Base-by-base conservation (phyloP, 2,113 vertebrate genomes). In the Caracal caracal region DNA sequence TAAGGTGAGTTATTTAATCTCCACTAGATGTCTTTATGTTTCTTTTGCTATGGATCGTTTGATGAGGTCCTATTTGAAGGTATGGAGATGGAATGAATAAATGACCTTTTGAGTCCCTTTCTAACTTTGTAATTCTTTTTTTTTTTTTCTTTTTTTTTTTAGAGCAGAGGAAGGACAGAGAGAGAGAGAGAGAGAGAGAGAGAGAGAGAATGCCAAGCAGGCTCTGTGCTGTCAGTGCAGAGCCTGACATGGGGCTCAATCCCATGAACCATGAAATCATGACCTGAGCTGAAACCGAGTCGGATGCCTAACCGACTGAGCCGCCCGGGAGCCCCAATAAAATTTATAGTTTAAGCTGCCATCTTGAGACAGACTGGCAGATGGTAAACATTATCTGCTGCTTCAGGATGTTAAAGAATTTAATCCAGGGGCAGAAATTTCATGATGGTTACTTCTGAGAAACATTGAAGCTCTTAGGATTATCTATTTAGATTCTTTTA, bases 11-110 rank as follows among this genome's bases (percentile, higher is more conserved):
- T 94, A 16, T 63, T 88, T n/a, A 43, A 75, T 71, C 37, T 65
- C 37, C 9, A n/a, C 47, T 61, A 40, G 13, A 28, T 85, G 26
- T 75, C 73, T 73, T 89, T 70, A 24, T 65, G 28, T 51, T 78
- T 68, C 11, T 84, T 73, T 92, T 88, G 83, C 26, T 88, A 53
- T 10, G n/a, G n/a, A 28, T 79, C 30, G 20, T 92, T 96, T 89
- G 53, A 75, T 85, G 75, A 28, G 30, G 13, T 59, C 71, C 53
- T 81, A 1, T 47, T 40, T 81, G 37, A 96, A 84, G 4, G 47
- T 43, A 49, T 47, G 71, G 26, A 66, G 51, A 43, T 66, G 35
- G 28, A 90, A 40, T 81, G 28, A 90, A 40, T 81, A 87, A 83
- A 56, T 33, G 17, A 76, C 49, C 81, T 93, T 90, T 35, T 40